phyloP scores from a whole-genome alignment of 2,113 vertebrate species.

The Corapipo altera region DNA sequence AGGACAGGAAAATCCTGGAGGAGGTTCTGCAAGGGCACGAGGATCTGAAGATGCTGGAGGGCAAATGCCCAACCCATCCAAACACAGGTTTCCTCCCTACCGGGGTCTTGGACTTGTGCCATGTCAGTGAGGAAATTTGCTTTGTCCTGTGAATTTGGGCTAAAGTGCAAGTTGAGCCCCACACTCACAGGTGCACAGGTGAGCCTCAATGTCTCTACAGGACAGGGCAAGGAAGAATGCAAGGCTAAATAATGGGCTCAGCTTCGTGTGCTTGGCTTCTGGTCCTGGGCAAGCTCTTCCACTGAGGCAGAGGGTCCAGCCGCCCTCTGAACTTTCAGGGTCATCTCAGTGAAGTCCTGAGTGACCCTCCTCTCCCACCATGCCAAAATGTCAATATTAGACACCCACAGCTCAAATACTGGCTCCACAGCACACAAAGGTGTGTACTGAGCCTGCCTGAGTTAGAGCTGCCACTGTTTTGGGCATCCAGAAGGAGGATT shows the following conservation, averaged over 20 bases:
- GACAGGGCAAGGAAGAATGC: not conserved
- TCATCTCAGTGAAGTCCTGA: too few relatives aligned
- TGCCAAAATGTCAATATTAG: too few relatives aligned
- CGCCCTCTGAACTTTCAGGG: not conserved
- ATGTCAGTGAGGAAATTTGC: not conserved
- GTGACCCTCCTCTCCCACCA: not conserved
- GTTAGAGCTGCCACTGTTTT: not conserved
- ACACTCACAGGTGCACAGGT: rapidly evolving
- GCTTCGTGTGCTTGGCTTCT: not conserved
- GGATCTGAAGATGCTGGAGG: not conserved
- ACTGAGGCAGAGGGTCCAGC: not conserved
- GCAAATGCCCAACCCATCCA: not conserved
- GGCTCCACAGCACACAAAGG: not conserved
- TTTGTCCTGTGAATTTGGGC: not conserved
- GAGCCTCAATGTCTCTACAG: not conserved
- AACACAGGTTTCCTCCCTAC: not conserved
- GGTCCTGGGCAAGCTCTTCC: not conserved
- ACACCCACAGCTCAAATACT: not conserved
- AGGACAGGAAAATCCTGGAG: not conserved
- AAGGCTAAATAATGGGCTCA: not conserved
- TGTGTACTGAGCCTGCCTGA: not conserved
- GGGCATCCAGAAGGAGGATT: not conserved
- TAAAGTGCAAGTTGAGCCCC: not conserved
- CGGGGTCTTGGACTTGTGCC: not conserved
- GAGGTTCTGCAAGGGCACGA: not conserved